Evolutionary conservation across 2,113 vertebrate species (phyloP), one percentile per base, ranked within the genome.

Genomic region (Vulpes lagopus): DNA sequence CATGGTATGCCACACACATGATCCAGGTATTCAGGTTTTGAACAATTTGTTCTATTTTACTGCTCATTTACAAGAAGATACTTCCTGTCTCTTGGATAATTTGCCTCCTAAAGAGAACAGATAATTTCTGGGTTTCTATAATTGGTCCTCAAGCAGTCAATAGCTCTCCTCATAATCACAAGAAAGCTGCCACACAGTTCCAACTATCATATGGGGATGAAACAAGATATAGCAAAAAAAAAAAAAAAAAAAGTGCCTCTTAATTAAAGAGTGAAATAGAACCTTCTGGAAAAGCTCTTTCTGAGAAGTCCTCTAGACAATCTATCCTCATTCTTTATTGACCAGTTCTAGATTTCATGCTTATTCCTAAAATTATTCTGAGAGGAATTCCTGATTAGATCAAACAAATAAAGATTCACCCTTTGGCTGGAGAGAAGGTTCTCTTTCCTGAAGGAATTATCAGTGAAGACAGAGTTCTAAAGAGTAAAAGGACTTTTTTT

Each of bases 81-180:
- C 11, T 12, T 85, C 85, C 60, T n/a, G 5, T 85, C 10, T 32
- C 62, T 79, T 76, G 4, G 32, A 2, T 69, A 93, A 82, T 71
- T 84, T 96, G 51, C n/a, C 65, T 94, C 27, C 19, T 35, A 9
- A 89, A 91, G 27, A 94, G 89, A 86, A 83, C 1, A 76, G 22
- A 82, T 49, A 74, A 73, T 81, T 76, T 95, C 22, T 7, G 19
- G 32, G 67, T 69, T 69, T 69, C 67, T 69, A 11, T 84, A 38
- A 60, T 51, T 73, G 30, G 11, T 14, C 71, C 64, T 49, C 25
- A 65, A 76, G 59, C 4, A 90, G 17, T 43, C 4, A 69, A 20
- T 25, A n/a, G 3, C 14, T 55, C 53, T 62, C 5, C 6, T 83
- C 19, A 1, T 51, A 51, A 27, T 32, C 38, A 85, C 12, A 73